Base-by-base conservation (phyloP, 2,797 vertebrate genomes). In the Darevskia mixta region DNA sequence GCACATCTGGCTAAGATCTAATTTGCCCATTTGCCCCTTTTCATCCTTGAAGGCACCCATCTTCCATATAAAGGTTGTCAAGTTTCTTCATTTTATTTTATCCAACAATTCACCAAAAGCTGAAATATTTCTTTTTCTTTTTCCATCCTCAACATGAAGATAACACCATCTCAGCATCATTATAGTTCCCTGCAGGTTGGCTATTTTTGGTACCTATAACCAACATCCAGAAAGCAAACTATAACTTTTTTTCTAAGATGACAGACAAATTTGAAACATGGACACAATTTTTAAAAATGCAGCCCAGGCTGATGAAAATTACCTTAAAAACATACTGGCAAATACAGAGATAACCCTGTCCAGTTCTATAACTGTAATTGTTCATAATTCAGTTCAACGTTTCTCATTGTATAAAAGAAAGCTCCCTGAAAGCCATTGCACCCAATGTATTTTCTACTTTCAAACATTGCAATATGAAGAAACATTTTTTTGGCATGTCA, bases 401-500 rank as follows among this genome's bases (percentile, higher is more conserved):
- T 66, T 84, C 83, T 55, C 82, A 35, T 27, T 61, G 20, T 29
- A 25, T 43, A 77, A 89, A 72, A 25, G 38, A 82, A 6, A 11
- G 38, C 81, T 73, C 0, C 61, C 86, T 82, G 76, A 3, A 85
- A 86, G 67, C 77, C 86, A 38, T 9, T 64, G 61, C 82, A 82
- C 66, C 29, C 87, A 86, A 84, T 58, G 45, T 35, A 58, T 67
- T 38, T 75, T 55, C n/a, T 75, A 45, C 25, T 87, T 67, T 32
- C 29, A 76, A 8, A 17, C 23, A 80, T 85, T 11, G 86, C 3
- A 73, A 88, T 27, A 85, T 43, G 41, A 69, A 83, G 91, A 87
- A 13, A 55, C 80, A 3, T 58, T 61, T 49, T 45, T 43, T 92
- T 90, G 87, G 92, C 83, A 76, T 55, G 49, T 58, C 89, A 85